phyloP scores from a whole-genome alignment of 2,888 invertebrate species.

The Tubulanus polymorphus region DNA sequence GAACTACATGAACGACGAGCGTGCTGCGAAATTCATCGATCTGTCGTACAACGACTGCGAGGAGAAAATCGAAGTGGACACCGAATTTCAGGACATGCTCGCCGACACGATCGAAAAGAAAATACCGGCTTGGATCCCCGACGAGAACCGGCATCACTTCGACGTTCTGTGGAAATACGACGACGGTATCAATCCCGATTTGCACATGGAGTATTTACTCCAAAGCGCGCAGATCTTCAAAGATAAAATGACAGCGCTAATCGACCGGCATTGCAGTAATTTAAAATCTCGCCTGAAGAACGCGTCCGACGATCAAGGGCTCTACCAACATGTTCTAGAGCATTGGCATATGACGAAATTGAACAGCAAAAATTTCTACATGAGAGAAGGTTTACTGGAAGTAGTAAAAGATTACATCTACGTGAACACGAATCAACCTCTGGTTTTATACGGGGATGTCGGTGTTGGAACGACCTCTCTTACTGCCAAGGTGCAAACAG shows the following conservation, averaged over 20 bases:
- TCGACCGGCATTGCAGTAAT: conserved; percentile 22
- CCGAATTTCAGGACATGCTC: conserved; percentile 24
- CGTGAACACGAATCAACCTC: conserved; percentile 25
- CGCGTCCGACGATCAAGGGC: conserved; percentile 4
- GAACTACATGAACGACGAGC: conserved; percentile 37
- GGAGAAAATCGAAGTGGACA: conserved; percentile 28
- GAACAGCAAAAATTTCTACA: conserved; percentile 22
- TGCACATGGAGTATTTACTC: conserved; percentile 42
- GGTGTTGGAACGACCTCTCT: conserved; percentile 42
- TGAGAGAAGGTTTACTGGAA: conserved; percentile 24
- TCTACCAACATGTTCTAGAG: conserved; percentile 27
- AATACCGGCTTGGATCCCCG: not conserved
- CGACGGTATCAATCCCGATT: conserved; percentile 38
- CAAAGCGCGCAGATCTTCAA: conserved; percentile 30
- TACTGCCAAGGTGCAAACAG: conserved; percentile 33
- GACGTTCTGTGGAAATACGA: conserved; percentile 47
- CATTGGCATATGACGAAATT: conserved; percentile 29
- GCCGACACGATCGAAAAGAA: conserved; percentile 28
- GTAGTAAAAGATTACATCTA: conserved; percentile 29
- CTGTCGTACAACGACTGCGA: conserved; percentile 30
- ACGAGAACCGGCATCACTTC: conserved; percentile 25
- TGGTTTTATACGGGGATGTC: conserved; percentile 36
- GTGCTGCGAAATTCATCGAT: conserved; percentile 31
- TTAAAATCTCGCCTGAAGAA: no score
- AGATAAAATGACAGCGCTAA: conserved; percentile 23